These are phyloP conservation scores for Pseudococcus jackbeardsleyi DNA, from an alignment of 2,888 invertebrate species.

Conservation along the genomic window DNA sequence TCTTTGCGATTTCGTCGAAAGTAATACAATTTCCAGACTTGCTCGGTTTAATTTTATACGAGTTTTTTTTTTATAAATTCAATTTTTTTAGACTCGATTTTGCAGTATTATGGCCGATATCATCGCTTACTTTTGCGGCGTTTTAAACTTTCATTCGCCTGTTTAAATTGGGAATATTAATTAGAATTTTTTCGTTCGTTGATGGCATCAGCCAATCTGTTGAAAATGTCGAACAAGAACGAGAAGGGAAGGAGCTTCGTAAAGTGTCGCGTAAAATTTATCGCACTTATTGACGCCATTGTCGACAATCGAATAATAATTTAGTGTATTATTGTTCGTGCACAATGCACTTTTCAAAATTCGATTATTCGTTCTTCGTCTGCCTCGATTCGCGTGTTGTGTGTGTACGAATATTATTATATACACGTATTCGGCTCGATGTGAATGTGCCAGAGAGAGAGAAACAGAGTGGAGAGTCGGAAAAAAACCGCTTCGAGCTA, in stretches of 20 bases:
- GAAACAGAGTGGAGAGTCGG: neutral
- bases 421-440: neutral
- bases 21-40: neutral
- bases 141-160: neutral
- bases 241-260: too few relatives aligned
- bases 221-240: neutral
- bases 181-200: neutral
- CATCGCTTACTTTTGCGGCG: neutral
- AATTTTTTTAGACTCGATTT: neutral
- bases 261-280: neutral
- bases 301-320: constrained; percentile 42
- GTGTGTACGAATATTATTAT: neutral
- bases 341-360: constrained; percentile 40
- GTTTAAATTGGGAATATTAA: neutral
- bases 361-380: neutral
- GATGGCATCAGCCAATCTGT: neutral
- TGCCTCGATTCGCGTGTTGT: neutral
- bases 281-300: constrained; percentile 30
- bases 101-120: neutral
- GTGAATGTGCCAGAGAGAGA: neutral
- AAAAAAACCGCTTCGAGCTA: neutral
- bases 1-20: neutral
- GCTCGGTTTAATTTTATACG: neutral
- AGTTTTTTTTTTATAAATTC: neutral
- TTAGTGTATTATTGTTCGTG: constrained; percentile 34